Evolutionary conservation across 2,888 invertebrate species (phyloP), one percentile per base, ranked within the genome.

Genomic region (Lithodes maja): DNA sequence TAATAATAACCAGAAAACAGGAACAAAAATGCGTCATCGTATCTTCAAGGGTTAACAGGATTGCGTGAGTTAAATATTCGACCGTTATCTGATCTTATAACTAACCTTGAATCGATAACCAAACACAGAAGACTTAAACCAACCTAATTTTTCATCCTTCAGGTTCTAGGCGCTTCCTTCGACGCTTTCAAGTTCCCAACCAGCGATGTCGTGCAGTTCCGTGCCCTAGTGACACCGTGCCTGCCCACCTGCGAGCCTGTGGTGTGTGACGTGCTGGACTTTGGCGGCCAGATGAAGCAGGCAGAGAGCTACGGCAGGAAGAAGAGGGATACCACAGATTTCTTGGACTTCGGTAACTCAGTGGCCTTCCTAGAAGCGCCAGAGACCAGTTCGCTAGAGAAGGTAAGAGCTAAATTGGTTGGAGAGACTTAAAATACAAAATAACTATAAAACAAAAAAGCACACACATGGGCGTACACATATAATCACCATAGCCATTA

Each of bases 141-240:
- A 61, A 7, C 61, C 61, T 7, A 7, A 61, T 61, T 12, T 61
- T 12, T 61, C 12, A 7, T 12, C 61, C 61, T 82, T 0, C 95
- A 97, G 96, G 96, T 97, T 93, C 95, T 98, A 91, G 94, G 98
- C 91, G 98, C 98, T 85, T 97, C 97, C 94, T 98, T 98, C 94
- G 98, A 98, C 94, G 98, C 98, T 69, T 98, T 98, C 95, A 98
- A 98, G 94, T 98, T 98, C 95, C 98, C 98, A 77, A 98, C 98
- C 83, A 98, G 98, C 15, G 98, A 98, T 94, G 97, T 98, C 79
- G 98, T 98, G 1, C 98, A 98, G 94, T 98, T 98, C 96, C 96
- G 98, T 92, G 98, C 98, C n/a, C 94, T 98, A 93, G 98, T 98
- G 71, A 98, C 98, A 1, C 98, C 98, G 0, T 98, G 98, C 94